Evolutionary conservation across 2,113 vertebrate species (phyloP).

Genomic region (Vidua chalybeata): DNA sequence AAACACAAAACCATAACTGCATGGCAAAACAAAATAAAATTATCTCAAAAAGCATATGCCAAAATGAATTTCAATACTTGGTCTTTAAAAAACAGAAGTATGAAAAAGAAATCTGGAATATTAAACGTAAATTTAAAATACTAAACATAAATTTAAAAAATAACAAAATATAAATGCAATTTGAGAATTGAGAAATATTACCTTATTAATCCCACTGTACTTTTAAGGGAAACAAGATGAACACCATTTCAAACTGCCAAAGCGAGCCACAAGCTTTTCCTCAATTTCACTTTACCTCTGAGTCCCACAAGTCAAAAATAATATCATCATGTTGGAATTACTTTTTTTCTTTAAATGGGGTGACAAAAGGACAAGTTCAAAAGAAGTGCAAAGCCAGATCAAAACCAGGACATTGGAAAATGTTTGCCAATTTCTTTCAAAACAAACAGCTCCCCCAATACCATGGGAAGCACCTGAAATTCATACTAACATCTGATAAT

Average conservation of each 20-base stretch:
- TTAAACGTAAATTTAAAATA: background rate
- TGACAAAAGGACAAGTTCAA: constrained; percentile 54
- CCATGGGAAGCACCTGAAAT: background rate
- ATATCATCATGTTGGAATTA: background rate
- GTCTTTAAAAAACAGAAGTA: background rate
- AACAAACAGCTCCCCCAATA: background rate
- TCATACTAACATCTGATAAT: constrained; percentile 19
- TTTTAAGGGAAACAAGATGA: constrained; percentile 12
- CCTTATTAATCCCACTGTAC: background rate
- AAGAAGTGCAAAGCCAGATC: constrained; percentile 13
- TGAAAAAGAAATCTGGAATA: background rate
- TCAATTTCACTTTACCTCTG: constrained; percentile 46
- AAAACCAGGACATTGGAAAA: background rate
- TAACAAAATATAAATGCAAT: background rate
- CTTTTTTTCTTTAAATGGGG: constrained; percentile 42
- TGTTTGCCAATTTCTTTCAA: constrained; percentile 13
- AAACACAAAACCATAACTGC: background rate
- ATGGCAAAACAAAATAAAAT: background rate
- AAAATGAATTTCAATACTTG: background rate
- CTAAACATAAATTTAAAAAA: background rate
- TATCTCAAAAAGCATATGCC: background rate
- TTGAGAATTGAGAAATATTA: background rate
- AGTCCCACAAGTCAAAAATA: constrained; percentile 52
- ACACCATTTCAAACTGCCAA: constrained; percentile 55
- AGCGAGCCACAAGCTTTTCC: constrained; percentile 26